Percentiles rank a stretch among this genome's conserved stretches.
Conservation (phyloP, 2,113 vertebrate species). For the Albula glossodonta region DNA sequence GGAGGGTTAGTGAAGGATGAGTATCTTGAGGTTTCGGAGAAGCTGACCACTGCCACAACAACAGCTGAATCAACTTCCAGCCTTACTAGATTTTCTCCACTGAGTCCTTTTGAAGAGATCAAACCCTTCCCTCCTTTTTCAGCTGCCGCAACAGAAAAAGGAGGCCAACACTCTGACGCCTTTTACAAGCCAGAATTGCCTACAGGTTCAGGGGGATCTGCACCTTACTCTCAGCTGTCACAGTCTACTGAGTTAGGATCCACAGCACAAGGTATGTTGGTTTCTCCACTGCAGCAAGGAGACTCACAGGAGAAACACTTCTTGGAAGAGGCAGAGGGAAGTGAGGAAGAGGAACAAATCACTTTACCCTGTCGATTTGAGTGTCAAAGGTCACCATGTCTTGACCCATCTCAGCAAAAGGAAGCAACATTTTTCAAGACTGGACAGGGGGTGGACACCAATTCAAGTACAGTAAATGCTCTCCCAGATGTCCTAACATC, state of each 20-base stretch:
- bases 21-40: constrained; percentile 89
- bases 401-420: constrained; percentile 36
- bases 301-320: constrained; percentile 66
- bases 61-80: constrained; percentile 68
- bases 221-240: constrained; percentile 48
- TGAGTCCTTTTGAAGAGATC: constrained; percentile 74
- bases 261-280: constrained; percentile 67
- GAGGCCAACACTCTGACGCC: constrained; percentile 65
- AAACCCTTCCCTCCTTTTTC: constrained; percentile 59
- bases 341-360: constrained; percentile 68
- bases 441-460: constrained; percentile 47
- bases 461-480: constrained; percentile 37
- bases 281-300: constrained; percentile 73
- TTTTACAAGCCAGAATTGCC: constrained; percentile 69
- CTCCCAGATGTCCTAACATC: constrained; percentile 66
- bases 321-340: constrained; percentile 74
- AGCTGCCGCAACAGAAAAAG: constrained; percentile 65
- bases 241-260: constrained; percentile 59
- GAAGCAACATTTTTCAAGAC: constrained; percentile 43
- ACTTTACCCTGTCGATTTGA: constrained; percentile 50
- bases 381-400: constrained; percentile 54
- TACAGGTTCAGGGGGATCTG: constrained; percentile 43
- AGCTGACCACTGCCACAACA: constrained; percentile 62
- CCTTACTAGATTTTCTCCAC: constrained; percentile 69
- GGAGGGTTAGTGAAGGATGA: constrained; percentile 74